A percentile compares a stretch with the other conserved stretches of the same genome.
Evolutionary conservation across 2,888 invertebrate species (phyloP).

Genomic region (Ormyrus rosae): DNA sequence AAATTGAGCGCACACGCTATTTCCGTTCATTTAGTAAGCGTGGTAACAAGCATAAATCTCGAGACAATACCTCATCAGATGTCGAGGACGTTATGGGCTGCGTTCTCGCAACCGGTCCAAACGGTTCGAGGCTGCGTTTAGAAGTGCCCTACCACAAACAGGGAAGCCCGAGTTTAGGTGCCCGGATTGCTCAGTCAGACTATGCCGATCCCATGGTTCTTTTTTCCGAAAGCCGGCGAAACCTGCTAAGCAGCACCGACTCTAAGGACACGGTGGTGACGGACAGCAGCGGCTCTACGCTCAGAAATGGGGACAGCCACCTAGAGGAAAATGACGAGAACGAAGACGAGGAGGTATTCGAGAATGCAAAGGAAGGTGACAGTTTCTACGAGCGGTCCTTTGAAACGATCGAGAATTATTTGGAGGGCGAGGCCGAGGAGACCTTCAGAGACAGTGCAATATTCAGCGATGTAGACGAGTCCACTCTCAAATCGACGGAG

Average conservation of each 20-base stretch:
- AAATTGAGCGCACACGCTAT: conserved; percentile 61
- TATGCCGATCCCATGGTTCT: conserved; percentile 89
- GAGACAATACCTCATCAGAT: conserved; percentile 64
- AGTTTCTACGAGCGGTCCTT: conserved; percentile 87
- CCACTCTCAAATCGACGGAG: conserved; percentile 36
- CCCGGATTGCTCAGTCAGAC: conserved; percentile 91
- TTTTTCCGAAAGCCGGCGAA: conserved; percentile 66
- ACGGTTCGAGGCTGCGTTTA: conserved; percentile 1
- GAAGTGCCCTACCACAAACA: conserved; percentile 80
- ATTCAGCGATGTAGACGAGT: conserved; percentile 86
- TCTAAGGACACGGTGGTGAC: conserved; percentile 27
- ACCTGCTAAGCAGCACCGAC: conserved; percentile 9
- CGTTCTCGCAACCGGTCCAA: conserved; percentile 36
- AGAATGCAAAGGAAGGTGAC: conserved; percentile 73
- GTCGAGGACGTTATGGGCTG: conserved; percentile 67
- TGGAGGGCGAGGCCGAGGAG: conserved; percentile 81
- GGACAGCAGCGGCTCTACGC: not conserved
- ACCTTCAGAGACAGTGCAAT: conserved; percentile 89
- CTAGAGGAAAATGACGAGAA: conserved; percentile 18
- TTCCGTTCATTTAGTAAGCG: conserved; percentile 62
- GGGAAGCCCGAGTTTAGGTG: conserved; percentile 89
- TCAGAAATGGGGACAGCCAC: no score
- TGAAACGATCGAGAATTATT: conserved; percentile 84
- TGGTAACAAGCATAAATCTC: conserved; percentile 64
- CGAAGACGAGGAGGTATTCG: conserved; percentile 32